Evolutionary conservation across 2,113 vertebrate species (phyloP), one percentile per base, ranked within the genome.

Genomic region (Erythrocebus patas): DNA sequence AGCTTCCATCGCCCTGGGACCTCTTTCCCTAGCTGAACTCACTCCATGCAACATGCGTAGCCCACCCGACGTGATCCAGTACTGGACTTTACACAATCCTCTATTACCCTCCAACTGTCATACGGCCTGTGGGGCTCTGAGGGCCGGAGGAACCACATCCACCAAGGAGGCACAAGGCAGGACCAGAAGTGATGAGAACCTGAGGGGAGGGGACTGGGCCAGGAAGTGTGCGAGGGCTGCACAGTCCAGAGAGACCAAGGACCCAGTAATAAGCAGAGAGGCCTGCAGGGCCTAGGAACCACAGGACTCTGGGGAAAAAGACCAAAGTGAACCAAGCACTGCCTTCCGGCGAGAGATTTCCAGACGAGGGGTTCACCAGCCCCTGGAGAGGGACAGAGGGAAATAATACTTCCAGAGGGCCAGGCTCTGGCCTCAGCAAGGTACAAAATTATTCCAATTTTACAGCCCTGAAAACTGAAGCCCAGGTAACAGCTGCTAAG

Each of bases 21-120:
- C n/a, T 45, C 70, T 79, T 43, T 79, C 38, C 66, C 48, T 68
- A 73, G 52, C 72, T 57, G 68, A n/a, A 66, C 52, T 68, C 45
- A 50, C 5, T 3, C 0, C 0, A 48, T 23, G 23, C 72, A 35
- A 14, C 30, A 23, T 1, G 0, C 10, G 5, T 10, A 43, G 64
- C 83, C 82, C 57, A 11, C 30, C 10, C 40, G 1, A 5, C 1
- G 6, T 18, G 6, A 2, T 35, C 25, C 68, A 55, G 81, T 22
- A 5, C 78, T 57, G 64, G 66, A 48, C n/a, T 45, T 91, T 66
- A 50, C 38, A 7, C 45, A 13, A 11, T 10, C 16, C 25, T 79
- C 52, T 80, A 12, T 32, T 16, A 23, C 1, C 52, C 30, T 66
- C 43, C 75, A n/a, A 30, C 55, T 68, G 7, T 72, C 79, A 17